Percentiles rank a stretch among this genome's conserved stretches.
Evolutionary conservation across 2,113 vertebrate genomes (phyloP).

Genomic region (Murina feae): DNA sequence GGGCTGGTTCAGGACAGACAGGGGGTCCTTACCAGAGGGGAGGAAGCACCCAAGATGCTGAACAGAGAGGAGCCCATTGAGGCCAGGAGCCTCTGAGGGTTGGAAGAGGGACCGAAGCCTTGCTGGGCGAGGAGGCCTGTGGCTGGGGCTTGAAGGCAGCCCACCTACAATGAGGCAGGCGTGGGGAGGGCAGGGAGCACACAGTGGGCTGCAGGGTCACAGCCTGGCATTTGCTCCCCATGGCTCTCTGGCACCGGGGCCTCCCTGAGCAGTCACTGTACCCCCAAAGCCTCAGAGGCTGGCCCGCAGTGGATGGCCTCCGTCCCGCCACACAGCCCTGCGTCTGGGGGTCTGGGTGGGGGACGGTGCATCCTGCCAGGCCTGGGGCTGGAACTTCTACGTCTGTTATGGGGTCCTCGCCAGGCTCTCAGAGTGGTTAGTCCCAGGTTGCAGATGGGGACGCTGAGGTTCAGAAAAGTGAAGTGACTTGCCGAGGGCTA

Average conservation of each 20-base stretch:
- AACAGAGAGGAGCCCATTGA: neutral
- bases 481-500: neutral
- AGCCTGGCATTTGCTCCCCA: neutral
- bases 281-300: neutral
- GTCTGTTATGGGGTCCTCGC: rapidly evolving
- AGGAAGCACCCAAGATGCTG: neutral
- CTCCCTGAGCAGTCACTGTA: neutral
- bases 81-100: neutral
- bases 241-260: neutral
- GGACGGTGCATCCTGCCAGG: too few species aligned
- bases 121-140: neutral
- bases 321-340: neutral
- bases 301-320: neutral
- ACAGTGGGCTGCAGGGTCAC: neutral
- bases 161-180: neutral
- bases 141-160: neutral
- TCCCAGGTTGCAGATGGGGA: neutral
- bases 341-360: neutral
- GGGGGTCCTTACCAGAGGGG: neutral
- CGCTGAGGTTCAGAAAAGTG: neutral
- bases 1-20: neutral
- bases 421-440: neutral
- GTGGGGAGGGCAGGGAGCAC: neutral
- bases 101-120: neutral
- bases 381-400: neutral